Evolutionary conservation across 2,888 invertebrate genomes (phyloP), one percentile per base, ranked within the genome.

Genomic region (Hirtodrosophila cameraria): DNA sequence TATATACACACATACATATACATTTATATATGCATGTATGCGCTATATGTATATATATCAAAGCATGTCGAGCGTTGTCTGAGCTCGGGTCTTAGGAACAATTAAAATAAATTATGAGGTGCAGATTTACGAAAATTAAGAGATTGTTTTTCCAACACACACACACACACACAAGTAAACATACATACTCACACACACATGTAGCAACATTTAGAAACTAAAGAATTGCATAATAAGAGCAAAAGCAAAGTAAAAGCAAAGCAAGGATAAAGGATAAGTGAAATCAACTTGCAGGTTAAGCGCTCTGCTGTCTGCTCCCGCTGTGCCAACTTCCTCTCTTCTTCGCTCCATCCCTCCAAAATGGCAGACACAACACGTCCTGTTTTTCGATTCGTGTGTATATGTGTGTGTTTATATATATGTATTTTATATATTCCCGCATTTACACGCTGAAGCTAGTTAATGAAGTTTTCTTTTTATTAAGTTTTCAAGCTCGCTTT

Each of bases 31-130:
- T n/a, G n/a, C n/a, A n/a, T n/a, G n/a, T n/a, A n/a, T n/a, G n/a
- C n/a, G n/a, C n/a, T n/a, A n/a, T n/a, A n/a, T n/a, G n/a, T n/a
- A n/a, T n/a, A n/a, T n/a, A n/a, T n/a, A 54, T 64, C 69, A 69
- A 61, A 63, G 63, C 27, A 28, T 52, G 57, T 15, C 20, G 36
- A 36, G 66, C 59, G 13, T 18, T 36, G 65, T 61, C 68, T 43
- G 61, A 66, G 69, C 74, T 48, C 36, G 63, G 67, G 74, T 79
- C 73, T 75, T 84, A 63, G 58, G 46, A 82, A 88, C 89, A 89
- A 89, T 89, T 89, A 88, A 88, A 88, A 88, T 89, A 88, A 89
- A 88, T 88, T 88, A 89, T 89, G 88, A 88, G 86, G 89, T 89
- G 89, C 88, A 89, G 86, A 87, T 87, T 86, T 83, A 78, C 77